Conservation (phyloP, 2,797 vertebrate genomes). For the Sternotherus odoratus region DNA sequence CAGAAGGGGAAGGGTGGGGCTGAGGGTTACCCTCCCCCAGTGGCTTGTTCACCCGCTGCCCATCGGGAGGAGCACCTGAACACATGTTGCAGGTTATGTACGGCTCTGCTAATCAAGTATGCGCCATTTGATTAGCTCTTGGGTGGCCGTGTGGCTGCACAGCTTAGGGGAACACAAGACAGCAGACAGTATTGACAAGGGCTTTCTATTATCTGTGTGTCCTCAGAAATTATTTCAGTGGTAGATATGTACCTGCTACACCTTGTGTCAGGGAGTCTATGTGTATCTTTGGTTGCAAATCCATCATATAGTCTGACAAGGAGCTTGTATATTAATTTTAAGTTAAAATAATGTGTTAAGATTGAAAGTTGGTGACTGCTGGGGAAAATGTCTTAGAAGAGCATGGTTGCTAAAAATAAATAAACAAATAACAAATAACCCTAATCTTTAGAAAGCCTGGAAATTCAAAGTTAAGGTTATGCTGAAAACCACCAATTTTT, state of each 20-base stretch:
- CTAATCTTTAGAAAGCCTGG: background rate
- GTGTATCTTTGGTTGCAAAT: background rate
- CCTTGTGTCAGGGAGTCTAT: background rate
- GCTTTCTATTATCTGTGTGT: background rate
- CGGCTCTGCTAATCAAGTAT: too few relatives aligned
- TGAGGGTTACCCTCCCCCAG: too few relatives aligned
- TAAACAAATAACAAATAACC: background rate
- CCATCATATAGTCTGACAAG: background rate
- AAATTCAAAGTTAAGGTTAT: background rate
- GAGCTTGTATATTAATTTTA: background rate
- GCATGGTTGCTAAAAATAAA: background rate
- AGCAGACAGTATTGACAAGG: background rate
- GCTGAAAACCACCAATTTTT: background rate
- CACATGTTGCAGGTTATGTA: too few relatives aligned
- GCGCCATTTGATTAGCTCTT: too few relatives aligned
- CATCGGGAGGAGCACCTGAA: too few relatives aligned
- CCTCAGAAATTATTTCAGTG: background rate
- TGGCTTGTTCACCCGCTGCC: too few relatives aligned
- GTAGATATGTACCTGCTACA: background rate
- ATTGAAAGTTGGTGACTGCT: background rate
- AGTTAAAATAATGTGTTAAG: background rate
- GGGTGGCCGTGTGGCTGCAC: too few relatives aligned
- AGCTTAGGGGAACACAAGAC: background rate
- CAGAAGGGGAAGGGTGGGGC: background rate
- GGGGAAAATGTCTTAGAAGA: background rate